These are phyloP conservation scores for Ctenoplectra terminalis DNA, from an alignment of 1,140 invertebrate species.

Conservation along the genomic window DNA sequence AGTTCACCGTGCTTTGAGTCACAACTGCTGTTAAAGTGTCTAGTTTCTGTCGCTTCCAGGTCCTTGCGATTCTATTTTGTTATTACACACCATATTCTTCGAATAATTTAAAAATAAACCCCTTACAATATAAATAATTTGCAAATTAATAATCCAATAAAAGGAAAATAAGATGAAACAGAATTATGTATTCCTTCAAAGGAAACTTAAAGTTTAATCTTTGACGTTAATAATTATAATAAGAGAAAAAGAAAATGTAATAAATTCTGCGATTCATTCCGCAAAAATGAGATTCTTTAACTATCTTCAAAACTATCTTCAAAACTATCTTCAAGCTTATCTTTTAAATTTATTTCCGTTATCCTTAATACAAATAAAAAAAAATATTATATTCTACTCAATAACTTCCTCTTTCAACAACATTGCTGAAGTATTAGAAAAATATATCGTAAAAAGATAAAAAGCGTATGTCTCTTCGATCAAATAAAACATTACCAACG, in stretches of 20 bases:
- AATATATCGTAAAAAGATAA: neutral
- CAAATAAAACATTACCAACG: neutral
- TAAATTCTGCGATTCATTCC: neutral
- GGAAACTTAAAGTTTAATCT: neutral
- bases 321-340: neutral
- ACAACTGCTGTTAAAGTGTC: neutral
- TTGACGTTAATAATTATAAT: neutral
- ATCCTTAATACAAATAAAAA: neutral
- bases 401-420: neutral
- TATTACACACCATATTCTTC: neutral
- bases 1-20: neutral
- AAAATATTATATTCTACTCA: neutral
- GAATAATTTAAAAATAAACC: neutral
- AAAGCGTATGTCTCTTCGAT: neutral
- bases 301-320: neutral
- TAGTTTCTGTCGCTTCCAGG: neutral
- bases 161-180: neutral
- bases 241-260: neutral
- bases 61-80: neutral
- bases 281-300: neutral
- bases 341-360: neutral
- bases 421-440: neutral
- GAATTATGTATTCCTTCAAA: neutral
- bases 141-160: neutral
- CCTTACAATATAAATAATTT: neutral